Evolutionary conservation across 2,113 vertebrate species (phyloP).

Genomic region (Alligator sinensis): DNA sequence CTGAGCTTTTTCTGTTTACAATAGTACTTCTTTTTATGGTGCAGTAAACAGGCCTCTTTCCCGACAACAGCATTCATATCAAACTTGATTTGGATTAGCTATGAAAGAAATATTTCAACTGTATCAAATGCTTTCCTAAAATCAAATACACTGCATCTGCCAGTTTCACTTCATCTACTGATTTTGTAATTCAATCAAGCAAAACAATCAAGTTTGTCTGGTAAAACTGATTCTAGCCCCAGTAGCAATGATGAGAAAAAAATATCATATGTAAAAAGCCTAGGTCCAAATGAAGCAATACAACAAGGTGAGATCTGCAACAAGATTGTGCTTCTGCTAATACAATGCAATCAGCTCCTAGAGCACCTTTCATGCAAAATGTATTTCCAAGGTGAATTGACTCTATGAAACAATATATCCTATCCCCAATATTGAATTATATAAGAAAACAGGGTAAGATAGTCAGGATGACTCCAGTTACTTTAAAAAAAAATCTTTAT

Average conservation of each 20-base stretch:
- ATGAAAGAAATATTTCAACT: constrained; percentile 7
- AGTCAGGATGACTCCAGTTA: background rate
- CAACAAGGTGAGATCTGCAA: background rate
- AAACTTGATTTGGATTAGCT: background rate
- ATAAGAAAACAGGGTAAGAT: background rate
- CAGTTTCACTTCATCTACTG: background rate
- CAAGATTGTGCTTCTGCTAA: background rate
- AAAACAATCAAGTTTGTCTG: background rate
- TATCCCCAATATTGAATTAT: background rate
- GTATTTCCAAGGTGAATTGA: background rate
- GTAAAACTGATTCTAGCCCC: background rate
- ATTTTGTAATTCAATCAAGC: background rate
- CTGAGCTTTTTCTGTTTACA: background rate
- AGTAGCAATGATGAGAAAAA: background rate
- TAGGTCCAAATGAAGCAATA: background rate
- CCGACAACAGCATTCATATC: background rate
- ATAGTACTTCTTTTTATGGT: background rate
- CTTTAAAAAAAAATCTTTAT: background rate
- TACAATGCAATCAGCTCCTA: background rate
- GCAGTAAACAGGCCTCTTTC: background rate
- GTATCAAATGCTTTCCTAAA: background rate
- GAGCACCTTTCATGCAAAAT: background rate
- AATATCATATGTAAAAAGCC: background rate
- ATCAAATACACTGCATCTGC: background rate
- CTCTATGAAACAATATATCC: background rate